Conservation (phyloP, 2,888 invertebrate genomes). For the Calameuta filiformis region DNA sequence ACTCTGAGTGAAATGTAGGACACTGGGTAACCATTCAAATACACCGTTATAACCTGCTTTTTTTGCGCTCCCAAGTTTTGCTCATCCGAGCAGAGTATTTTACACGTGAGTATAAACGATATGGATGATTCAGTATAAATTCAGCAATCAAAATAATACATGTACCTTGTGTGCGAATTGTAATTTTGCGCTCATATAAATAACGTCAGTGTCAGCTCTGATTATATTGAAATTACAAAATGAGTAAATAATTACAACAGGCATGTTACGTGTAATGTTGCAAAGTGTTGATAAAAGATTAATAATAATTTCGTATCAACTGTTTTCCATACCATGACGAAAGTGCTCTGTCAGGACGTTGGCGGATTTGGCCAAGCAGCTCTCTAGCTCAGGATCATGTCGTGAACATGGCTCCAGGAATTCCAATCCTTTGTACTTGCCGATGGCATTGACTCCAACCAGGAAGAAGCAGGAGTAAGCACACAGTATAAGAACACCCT, state of each 20-base stretch:
- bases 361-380: slow-evolving; percentile 79
- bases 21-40: slow-evolving; percentile 60
- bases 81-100: neutral
- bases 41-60: slow-evolving; percentile 62
- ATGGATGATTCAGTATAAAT: neutral
- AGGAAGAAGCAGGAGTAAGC: slow-evolving; percentile 25
- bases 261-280: too few species aligned
- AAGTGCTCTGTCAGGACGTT: slow-evolving; percentile 80
- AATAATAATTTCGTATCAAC: neutral
- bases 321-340: slow-evolving; percentile 73
- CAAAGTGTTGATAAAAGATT: neutral
- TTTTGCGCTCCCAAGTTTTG: slow-evolving; percentile 20
- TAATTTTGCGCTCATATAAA: too few species aligned
- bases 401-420: slow-evolving; percentile 81
- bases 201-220: too few species aligned
- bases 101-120: neutral
- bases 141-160: too few species aligned
- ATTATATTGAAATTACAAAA: too few species aligned
- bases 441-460: slow-evolving; percentile 40
- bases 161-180: too few species aligned
- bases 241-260: too few species aligned
- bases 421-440: slow-evolving; percentile 65
- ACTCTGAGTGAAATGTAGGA: slow-evolving; percentile 52
- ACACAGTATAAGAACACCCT: slow-evolving; percentile 14
- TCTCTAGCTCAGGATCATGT: slow-evolving; percentile 77